Base-by-base conservation (phyloP, 2,888 invertebrate species). In the Tupiocoris notatus region DNA sequence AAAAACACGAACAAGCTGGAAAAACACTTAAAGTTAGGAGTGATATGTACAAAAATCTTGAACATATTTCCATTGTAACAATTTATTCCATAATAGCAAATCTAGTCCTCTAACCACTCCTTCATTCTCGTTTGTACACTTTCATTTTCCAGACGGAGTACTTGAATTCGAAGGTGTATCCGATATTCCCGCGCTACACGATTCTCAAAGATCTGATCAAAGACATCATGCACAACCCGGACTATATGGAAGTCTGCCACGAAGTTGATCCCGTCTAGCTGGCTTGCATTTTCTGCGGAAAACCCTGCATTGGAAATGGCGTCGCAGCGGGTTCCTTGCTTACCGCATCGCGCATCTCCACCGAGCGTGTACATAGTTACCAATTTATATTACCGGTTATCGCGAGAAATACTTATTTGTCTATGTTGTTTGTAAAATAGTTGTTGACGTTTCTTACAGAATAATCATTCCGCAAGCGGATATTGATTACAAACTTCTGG, bases 141-240 rank as follows among this genome's bases (percentile, higher is more conserved):
- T 74, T 78, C 80, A 80, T 77, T 80, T 88, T 87, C 78, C 88
- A 94, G 94, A 88, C 90, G 80, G 95, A 95, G 83, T 97, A 96
- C 86, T 91, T 91, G 82, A 92, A 92, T 84, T 92, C 95, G 75
- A 96, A 96, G 86, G 88, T 94, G 83, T 96, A 95, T 85, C 96
- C 96, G 79, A 94, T 96, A 86, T 91, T 96, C 83, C 93, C 96
- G 24, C 91, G 97, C 68, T 98, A 98, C 88, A 92, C 94, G 78
- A 93, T 96, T 89, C 89, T 98, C 81, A 98, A 98, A 86, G 95
- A 95, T 84, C 96, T 98, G 95, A 96, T 97, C 83, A 96, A 96
- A 86, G 93, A 93, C 83, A 94, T 95, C 82, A 92, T 95, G 90
- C 91, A 95, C 82, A 92, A 95, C 85, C 95, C 95, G n/a, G 94